Evolutionary conservation across 1,140 invertebrate species (phyloP).

Genomic region (Archivesica marissinica): DNA sequence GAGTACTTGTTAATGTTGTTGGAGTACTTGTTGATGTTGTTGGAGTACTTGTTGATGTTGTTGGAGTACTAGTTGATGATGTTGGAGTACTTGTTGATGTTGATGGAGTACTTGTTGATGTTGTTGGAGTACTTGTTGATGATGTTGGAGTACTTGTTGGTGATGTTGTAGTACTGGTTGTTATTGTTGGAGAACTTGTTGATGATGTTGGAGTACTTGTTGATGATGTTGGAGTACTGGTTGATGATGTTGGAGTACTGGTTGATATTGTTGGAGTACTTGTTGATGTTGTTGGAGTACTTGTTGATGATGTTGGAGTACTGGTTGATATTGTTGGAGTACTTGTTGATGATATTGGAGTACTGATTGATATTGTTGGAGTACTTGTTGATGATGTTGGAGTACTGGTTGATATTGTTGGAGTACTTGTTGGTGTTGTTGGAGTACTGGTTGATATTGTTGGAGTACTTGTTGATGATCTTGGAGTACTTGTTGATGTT

Average conservation of each 20-base stretch:
- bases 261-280: not conserved
- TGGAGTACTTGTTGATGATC: not conserved
- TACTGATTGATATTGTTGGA: not conserved
- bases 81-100: not conserved
- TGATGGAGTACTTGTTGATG: not conserved
- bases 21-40: not conserved
- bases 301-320: not conserved
- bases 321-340: not conserved
- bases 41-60: not conserved
- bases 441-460: not conserved
- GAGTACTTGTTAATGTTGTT: not conserved
- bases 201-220: not conserved
- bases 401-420: not conserved
- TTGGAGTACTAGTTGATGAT: not conserved
- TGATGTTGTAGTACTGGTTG: not conserved
- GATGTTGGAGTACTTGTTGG: not conserved
- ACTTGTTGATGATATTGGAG: not conserved
- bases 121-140: too few relatives aligned
- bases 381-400: not conserved
- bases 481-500: too few relatives aligned
- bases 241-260: not conserved
- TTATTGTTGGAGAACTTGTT: not conserved
- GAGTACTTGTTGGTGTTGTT: not conserved
- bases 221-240: not conserved
- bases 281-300: not conserved